Evolutionary conservation across 2,888 invertebrate genomes (phyloP), one percentile per base, ranked within the genome.

Genomic region (Odiellus spinosus): DNA sequence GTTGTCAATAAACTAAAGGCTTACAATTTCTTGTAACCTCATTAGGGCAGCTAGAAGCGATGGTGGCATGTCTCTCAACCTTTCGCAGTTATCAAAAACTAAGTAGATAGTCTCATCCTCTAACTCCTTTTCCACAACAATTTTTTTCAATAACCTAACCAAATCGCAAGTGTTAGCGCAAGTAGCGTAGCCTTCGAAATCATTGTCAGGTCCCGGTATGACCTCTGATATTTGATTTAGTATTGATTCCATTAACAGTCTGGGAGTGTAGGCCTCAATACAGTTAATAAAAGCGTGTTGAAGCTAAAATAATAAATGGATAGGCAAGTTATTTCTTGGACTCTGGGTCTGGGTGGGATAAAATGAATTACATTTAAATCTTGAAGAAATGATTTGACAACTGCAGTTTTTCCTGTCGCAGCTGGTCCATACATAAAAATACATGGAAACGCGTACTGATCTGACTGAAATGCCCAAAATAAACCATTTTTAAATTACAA

Each of bases 361-460:
- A n/a, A n/a, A n/a, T n/a, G n/a, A 26, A 8, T 48, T 52, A 77
- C 75, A 44, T 71, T 62, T 38, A 76, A 66, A 58, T 69, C 64
- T 35, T 69, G 61, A 3, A 88, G 64, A 11, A 82, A 65, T 10
- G 73, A 68, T 45, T 71, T 71, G 3, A 80, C 63, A 48, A 85
- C 73, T 15, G 77, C 64, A 12, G 79, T 76, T 71, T 90, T 90
- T 21, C 87, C 88, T 18, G 82, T 82, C 10, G 82, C 79, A 55
- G 82, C 76, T 62, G 80, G 80, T n/a, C 88, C 88, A 63, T 78
- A 79, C 45, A 86, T 59, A 68, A 82, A 85, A 58, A 88, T 66
- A 55, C 76, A 74, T 55, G 75, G 70, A 17, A 80, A 78, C 60
- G 79, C 69, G 17, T 75, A 71, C 61, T 80, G 79, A 53, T 74